These are phyloP conservation scores for Halcyon leucocephala DNA, from an alignment of 2,797 vertebrate genomes.

Conservation along the genomic window DNA sequence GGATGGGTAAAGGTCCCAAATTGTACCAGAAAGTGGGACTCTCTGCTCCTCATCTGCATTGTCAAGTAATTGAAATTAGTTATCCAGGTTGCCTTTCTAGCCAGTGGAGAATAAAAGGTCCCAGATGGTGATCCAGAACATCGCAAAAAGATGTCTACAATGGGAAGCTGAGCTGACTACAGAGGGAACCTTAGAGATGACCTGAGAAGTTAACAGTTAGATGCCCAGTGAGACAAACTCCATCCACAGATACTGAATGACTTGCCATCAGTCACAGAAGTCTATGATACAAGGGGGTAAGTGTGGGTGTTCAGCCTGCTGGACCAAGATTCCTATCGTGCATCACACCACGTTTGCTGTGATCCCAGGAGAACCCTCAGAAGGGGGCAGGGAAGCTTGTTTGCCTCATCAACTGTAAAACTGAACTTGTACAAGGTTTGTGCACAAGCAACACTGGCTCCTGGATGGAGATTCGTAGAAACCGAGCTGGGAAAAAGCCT, in stretches of 20 bases:
- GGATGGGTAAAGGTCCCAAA: background rate
- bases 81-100: background rate
- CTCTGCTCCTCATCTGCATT: background rate
- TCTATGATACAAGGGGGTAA: background rate
- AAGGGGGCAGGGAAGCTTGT: background rate
- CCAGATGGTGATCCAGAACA: background rate
- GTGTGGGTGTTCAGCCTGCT: background rate
- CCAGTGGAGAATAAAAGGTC: background rate
- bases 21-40: background rate
- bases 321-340: background rate
- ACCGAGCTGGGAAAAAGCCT: background rate
- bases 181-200: background rate
- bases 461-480: background rate
- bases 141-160: background rate
- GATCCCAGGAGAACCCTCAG: background rate
- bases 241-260: background rate
- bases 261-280: background rate
- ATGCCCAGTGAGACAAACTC: background rate
- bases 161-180: background rate
- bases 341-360: accelerated
- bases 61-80: background rate
- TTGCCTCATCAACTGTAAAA: background rate
- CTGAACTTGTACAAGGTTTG: background rate
- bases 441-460: background rate
- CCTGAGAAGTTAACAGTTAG: background rate